Conservation (phyloP, 2,888 invertebrate species). For the Melinopterus prodromus region DNA sequence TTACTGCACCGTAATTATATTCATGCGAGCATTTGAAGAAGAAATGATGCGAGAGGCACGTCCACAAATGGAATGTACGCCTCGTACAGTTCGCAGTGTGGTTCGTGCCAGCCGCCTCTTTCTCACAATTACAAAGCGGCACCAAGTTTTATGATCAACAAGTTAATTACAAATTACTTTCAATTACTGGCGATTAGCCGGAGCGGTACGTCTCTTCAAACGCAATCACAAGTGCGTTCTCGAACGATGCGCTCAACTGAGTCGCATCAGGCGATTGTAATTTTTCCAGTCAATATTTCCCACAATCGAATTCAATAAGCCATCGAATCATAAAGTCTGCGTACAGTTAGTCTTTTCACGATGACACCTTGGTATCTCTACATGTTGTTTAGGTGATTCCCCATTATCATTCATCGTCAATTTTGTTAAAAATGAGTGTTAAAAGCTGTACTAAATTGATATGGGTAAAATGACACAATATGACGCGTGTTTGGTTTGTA, state of each 20-base stretch:
- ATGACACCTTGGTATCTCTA: too few species aligned
- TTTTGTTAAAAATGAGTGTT: too few species aligned
- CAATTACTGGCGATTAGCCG: conserved; percentile 30
- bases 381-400: too few species aligned
- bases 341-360: too few species aligned
- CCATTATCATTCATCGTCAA: too few species aligned
- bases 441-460: too few species aligned
- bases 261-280: background rate
- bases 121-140: conserved; percentile 35
- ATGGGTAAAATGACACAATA: too few species aligned
- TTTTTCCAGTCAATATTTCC: background rate
- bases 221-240: background rate
- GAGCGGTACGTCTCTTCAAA: conserved; percentile 10
- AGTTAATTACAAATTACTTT: conserved; percentile 35
- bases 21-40: conserved; percentile 4
- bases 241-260: background rate
- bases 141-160: conserved; percentile 33
- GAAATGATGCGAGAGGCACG: conserved; percentile 4
- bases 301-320: background rate
- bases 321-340: too few species aligned
- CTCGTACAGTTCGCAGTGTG: conserved; percentile 13
- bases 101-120: conserved; percentile 29
- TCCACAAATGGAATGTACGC: background rate
- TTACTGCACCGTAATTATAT: background rate
- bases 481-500: too few species aligned